Percentiles rank a stretch among this genome's conserved stretches.
These are phyloP conservation scores for Chelidonichthys spinosus DNA, from an alignment of 2,797 vertebrate species.

Conservation along the genomic window DNA sequence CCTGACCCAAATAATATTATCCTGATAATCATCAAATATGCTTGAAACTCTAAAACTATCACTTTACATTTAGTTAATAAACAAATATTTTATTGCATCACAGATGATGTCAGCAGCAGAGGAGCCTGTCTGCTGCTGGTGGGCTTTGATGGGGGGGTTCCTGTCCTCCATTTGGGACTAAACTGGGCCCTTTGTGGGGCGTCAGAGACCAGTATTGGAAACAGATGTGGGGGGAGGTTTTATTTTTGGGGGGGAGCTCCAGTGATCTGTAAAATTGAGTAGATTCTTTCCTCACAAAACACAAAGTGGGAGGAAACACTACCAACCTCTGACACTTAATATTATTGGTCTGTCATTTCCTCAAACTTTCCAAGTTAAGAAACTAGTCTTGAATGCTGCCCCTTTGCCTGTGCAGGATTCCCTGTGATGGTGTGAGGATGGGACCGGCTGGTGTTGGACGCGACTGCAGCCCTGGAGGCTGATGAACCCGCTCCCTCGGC, in stretches of 20 bases:
- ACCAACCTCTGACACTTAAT: no score
- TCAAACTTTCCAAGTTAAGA: background rate
- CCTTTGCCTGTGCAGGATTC: slow-evolving; percentile 52
- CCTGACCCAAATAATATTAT: no score
- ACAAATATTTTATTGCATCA: no score
- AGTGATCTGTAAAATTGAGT: background rate
- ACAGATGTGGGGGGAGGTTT: background rate
- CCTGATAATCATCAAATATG: no score
- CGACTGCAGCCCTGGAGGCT: slow-evolving; percentile 83
- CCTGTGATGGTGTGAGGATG: slow-evolving; percentile 72
- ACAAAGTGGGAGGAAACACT: background rate
- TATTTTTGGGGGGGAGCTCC: background rate
- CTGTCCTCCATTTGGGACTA: background rate
- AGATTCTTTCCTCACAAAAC: background rate
- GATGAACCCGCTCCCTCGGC: slow-evolving; percentile 51
- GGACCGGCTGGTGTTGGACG: slow-evolving; percentile 48
- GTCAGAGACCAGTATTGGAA: slow-evolving; percentile 10
- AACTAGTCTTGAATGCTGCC: background rate
- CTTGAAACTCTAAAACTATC: no score
- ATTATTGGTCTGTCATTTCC: background rate
- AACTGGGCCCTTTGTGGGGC: background rate
- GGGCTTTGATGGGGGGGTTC: background rate
- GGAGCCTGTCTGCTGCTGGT: background rate
- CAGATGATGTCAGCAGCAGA: background rate
- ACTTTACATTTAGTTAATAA: no score